These are phyloP conservation scores for Rhagium mordax DNA, from an alignment of 2,888 invertebrate species.

Conservation along the genomic window DNA sequence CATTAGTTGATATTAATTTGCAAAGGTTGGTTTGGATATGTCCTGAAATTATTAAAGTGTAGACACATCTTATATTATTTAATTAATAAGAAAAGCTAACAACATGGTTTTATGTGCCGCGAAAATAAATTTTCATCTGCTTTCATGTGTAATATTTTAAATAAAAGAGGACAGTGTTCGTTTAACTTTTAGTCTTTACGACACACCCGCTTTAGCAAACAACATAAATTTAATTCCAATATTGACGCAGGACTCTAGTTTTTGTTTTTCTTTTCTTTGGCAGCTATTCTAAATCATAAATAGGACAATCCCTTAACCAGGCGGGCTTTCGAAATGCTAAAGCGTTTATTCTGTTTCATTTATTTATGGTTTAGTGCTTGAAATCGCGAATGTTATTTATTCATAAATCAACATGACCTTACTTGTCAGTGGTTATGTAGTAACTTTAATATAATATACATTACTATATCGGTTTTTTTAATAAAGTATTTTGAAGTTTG, in stretches of 20 bases:
- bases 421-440: no score
- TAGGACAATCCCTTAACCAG: neutral
- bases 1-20: no score
- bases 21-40: no score
- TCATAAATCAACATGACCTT: neutral
- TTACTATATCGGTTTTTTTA: no score
- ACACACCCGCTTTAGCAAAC: neutral
- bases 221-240: neutral
- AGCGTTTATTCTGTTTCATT: neutral
- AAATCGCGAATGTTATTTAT: neutral
- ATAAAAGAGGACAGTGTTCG: neutral
- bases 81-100: no score
- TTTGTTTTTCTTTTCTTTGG: neutral
- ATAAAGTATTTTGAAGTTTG: no score
- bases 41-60: no score
- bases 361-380: neutral
- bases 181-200: neutral
- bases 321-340: neutral
- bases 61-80: no score
- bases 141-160: neutral
- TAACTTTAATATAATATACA: no score
- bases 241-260: neutral
- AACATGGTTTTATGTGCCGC: no score
- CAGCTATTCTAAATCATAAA: neutral
- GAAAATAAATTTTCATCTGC: neutral